A percentile compares a stretch with the other conserved stretches of the same genome.
These are phyloP conservation scores for Ophraella communa DNA, from an alignment of 2,888 invertebrate genomes.

Conservation along the genomic window DNA sequence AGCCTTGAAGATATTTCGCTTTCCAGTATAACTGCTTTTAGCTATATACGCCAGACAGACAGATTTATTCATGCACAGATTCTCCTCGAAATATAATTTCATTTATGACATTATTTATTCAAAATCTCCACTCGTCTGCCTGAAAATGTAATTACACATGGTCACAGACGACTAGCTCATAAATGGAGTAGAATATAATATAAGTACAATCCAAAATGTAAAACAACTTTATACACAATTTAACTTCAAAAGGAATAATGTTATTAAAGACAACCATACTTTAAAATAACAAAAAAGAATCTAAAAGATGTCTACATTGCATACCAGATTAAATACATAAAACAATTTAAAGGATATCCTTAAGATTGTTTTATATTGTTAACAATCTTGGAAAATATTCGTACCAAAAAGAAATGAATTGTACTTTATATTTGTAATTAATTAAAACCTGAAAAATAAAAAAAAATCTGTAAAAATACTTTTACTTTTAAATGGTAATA, in stretches of 20 bases:
- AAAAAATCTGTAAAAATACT: no score
- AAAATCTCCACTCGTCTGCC: conserved; percentile 30
- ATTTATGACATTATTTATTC: conserved; percentile 31
- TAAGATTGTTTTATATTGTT: no score
- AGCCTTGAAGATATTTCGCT: not conserved
- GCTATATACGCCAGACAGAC: not conserved
- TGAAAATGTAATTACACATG: conserved; percentile 36
- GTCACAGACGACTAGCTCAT: conserved; percentile 31
- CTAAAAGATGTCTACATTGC: no score
- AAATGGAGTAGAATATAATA: conserved; percentile 32
- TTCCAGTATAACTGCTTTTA: not conserved
- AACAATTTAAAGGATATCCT: no score
- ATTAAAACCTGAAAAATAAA: no score
- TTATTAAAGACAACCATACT: not conserved
- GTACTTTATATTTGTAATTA: no score
- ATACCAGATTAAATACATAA: no score
- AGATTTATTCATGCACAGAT: conserved; percentile 6
- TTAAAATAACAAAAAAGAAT: no score
- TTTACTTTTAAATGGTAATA: no score
- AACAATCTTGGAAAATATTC: no score
- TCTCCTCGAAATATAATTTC: conserved; percentile 23
- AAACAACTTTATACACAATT: conserved; percentile 27
- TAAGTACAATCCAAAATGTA: conserved; percentile 8
- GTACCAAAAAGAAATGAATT: no score
- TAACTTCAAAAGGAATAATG: not conserved